Percentiles rank a stretch among this genome's conserved stretches.
phyloP scores from a whole-genome alignment of 2,113 vertebrate species.

The Ia io region DNA sequence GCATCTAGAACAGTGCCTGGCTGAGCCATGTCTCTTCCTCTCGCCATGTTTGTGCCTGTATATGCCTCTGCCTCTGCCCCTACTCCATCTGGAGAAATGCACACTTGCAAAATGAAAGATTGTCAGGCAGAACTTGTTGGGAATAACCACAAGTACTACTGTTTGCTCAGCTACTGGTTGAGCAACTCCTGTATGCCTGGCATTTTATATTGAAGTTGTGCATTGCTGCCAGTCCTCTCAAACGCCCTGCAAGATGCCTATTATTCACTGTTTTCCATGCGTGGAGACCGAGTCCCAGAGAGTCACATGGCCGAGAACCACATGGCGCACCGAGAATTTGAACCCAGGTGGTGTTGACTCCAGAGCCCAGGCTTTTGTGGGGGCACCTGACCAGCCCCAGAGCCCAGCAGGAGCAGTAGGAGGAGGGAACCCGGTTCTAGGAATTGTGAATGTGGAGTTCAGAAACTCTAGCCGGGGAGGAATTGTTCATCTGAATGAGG shows the following conservation, averaged over 20 bases:
- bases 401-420: not conserved
- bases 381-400: not conserved
- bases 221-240: not conserved
- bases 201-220: not conserved
- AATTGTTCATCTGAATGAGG: not conserved
- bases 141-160: too few species aligned
- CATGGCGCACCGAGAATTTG: not conserved
- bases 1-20: not conserved
- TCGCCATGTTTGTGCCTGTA: fast-evolving
- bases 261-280: not conserved
- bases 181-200: not conserved
- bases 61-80: not conserved
- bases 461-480: not conserved
- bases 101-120: not conserved
- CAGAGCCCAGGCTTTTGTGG: not conserved
- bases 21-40: too few species aligned
- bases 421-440: not conserved
- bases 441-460: not conserved
- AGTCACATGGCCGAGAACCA: not conserved
- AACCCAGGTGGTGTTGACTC: not conserved
- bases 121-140: not conserved
- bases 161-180: not conserved
- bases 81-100: not conserved
- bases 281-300: not conserved
- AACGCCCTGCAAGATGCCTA: not conserved